Conservation (phyloP, 1,140 invertebrate species). For the Drosophila triauraria region DNA sequence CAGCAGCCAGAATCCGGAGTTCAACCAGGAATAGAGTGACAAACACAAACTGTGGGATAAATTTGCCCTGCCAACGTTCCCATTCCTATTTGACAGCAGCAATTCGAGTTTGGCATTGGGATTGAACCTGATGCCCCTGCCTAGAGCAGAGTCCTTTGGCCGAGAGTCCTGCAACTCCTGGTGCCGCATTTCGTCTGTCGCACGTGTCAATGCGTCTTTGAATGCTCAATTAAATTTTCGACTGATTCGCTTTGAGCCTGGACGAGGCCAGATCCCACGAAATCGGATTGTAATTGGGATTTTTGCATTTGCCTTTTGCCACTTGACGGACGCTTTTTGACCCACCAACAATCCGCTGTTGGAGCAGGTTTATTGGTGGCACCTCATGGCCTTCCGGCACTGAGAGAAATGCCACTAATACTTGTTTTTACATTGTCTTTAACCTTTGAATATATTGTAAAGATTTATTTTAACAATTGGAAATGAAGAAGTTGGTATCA, state of each 20-base stretch:
- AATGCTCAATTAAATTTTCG: conserved; percentile 82
- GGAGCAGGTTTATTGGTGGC: conserved; percentile 21
- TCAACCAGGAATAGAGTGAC: conserved; percentile 60
- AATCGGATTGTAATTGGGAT: conserved; percentile 55
- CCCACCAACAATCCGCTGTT: conserved; percentile 25
- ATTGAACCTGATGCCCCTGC: conserved; percentile 29
- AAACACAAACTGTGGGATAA: conserved; percentile 79
- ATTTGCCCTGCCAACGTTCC: conserved; percentile 45
- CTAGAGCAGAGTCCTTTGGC: conserved; percentile 4
- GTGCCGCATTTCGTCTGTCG: conserved; percentile 44
- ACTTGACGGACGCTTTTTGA: conserved; percentile 37
- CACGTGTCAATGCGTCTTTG: conserved; percentile 75
- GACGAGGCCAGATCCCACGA: conserved; percentile 18
- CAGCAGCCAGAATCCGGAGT: conserved; percentile 18
- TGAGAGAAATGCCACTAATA: not conserved
- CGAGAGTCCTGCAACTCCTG: conserved; percentile 33
- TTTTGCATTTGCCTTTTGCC: conserved; percentile 62
- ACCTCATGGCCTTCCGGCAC: conserved; percentile 27
- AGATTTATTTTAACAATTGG: not conserved
- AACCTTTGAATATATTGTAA: too few species aligned
- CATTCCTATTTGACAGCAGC: conserved; percentile 60
- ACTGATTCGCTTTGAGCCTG: conserved; percentile 35
- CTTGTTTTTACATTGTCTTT: not conserved
- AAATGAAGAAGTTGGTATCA: not conserved
- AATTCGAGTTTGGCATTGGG: conserved; percentile 61